Evolutionary conservation across 2,113 vertebrate species (phyloP).

Genomic region (Microtus richardsoni): DNA sequence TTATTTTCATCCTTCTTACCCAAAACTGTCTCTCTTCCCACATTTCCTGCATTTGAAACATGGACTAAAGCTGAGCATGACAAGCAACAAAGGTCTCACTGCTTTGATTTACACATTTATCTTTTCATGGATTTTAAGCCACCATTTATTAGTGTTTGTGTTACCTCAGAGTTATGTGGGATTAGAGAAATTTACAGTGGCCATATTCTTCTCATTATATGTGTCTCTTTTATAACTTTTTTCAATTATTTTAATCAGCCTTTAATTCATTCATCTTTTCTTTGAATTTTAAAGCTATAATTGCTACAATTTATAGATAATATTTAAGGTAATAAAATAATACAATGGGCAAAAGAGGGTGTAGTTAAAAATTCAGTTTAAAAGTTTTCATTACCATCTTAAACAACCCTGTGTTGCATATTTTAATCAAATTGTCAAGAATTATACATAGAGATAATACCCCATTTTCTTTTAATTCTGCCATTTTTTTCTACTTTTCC

Average conservation of each 20-base stretch:
- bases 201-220: not conserved
- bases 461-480: not conserved
- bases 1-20: not conserved
- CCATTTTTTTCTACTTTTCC: not conserved
- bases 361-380: not conserved
- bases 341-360: not conserved
- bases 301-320: not conserved
- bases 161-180: not conserved
- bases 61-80: constrained; percentile 1
- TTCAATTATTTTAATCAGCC: not conserved
- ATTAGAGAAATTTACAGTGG: not conserved
- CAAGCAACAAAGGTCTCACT: constrained; percentile 5
- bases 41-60: constrained; percentile 52
- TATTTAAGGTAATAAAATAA: not conserved
- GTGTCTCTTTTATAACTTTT: not conserved
- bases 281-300: not conserved
- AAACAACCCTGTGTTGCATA: not conserved
- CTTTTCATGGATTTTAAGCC: not conserved
- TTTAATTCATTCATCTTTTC: not conserved
- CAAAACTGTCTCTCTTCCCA: not conserved
- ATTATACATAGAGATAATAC: not conserved
- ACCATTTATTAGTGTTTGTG: not conserved
- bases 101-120: constrained; percentile 11
- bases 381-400: not conserved
- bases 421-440: constrained; percentile 24